A percentile compares a stretch with the other conserved stretches of the same genome.
Evolutionary conservation across 2,797 vertebrate genomes (phyloP).

Genomic region (Poecile montanus): DNA sequence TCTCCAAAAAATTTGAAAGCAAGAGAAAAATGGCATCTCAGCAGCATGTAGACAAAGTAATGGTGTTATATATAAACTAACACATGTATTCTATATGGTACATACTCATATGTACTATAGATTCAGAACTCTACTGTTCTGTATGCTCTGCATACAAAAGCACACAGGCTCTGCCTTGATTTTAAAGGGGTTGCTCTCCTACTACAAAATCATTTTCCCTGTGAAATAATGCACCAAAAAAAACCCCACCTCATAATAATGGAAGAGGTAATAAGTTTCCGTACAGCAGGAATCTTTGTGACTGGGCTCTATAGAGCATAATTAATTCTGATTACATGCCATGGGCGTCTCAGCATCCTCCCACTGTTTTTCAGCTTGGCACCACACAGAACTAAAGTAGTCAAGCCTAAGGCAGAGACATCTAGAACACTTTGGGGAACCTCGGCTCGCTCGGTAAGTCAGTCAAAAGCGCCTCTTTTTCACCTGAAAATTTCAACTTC

Average conservation of each 20-base stretch:
- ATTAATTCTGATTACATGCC: neutral
- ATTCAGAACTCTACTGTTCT: neutral
- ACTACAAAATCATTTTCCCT: neutral
- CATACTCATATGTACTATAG: too few relatives aligned
- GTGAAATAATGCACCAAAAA: neutral
- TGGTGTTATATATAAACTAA: neutral
- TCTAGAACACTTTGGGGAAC: neutral
- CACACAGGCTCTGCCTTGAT: neutral
- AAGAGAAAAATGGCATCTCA: neutral
- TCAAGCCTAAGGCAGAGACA: neutral
- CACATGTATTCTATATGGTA: fast-evolving
- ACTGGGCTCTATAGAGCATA: neutral
- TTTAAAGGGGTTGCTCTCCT: neutral
- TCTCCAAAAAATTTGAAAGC: neutral
- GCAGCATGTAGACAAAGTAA: neutral
- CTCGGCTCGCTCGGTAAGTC: neutral
- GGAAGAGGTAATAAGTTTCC: fast-evolving
- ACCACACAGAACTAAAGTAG: neutral
- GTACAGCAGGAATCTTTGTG: neutral
- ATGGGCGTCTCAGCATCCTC: neutral
- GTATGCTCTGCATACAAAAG: neutral
- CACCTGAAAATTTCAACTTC: neutral
- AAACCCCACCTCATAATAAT: neutral
- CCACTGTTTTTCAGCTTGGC: neutral
- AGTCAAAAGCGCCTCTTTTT: neutral